Base-by-base conservation (phyloP, 2,113 vertebrate genomes). In the Vanacampus margaritifer region DNA sequence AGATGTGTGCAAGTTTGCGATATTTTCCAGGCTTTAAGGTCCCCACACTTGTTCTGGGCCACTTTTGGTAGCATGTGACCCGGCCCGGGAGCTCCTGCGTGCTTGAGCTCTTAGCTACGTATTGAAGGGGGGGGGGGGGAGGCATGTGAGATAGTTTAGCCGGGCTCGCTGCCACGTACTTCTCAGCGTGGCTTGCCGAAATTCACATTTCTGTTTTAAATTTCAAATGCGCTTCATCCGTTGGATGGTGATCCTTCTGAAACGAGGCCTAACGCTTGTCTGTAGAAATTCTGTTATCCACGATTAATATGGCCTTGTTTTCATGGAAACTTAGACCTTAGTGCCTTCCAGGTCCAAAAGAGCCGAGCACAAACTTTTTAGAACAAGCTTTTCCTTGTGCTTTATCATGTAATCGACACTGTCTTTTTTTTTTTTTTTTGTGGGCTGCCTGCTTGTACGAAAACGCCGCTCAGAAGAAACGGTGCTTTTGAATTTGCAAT, bases 111-210 rank as follows among this genome's bases (percentile, higher is more conserved):
- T 74, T 45, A 43, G 59, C 81, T 84, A 66, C 63, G 71, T 70
- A 69, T 63, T 77, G 76, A 88, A 86, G 79, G 77, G 63, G 67
- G 91, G 82, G 76, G 87, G 86, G 79, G 77, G 63, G 67, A 91
- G 82, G 73, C 86, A 90, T 89, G 89, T 90, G 90, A 91, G 87
- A 86, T 89, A 89, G 71, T 91, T 90, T 89, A 91, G 84, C 72
- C 63, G 50, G 51, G 62, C 23, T 69, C 46, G 78, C 67, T 68
- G 67, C 67, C 65, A 48, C 36, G 54, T 63, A 76, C 19, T 28
- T 73, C 60, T 79, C 37, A 32, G 28, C 14, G 0, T 24, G 21
- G 9, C 41, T 51, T 61, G 7, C n/a, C 35, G 48, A 24, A 28
- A 39, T 56, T 56, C 26, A 56, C 24, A 56, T 9, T n/a, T n/a